A percentile compares a stretch with the other conserved stretches of the same genome.
Conservation (phyloP, 2,888 invertebrate species). For the Teleogryllus oceanicus region DNA sequence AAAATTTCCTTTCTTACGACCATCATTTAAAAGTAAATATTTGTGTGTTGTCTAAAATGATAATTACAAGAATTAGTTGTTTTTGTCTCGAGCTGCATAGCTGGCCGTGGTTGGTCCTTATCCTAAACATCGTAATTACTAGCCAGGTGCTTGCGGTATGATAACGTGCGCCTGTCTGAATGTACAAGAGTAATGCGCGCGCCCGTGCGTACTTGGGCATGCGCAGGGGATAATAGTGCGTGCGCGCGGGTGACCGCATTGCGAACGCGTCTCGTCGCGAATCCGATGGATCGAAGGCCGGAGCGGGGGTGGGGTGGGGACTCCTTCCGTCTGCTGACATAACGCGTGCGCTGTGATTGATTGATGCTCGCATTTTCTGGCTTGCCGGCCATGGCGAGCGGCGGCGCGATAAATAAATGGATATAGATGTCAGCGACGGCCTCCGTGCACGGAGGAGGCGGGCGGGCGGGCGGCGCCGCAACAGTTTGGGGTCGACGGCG, state of each 20-base stretch:
- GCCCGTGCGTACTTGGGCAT: too few relatives aligned
- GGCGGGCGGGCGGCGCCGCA: neutral
- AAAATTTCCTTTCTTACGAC: too few relatives aligned
- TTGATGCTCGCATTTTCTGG: conserved; percentile 1
- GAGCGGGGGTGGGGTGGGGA: neutral
- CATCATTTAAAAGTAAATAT: too few relatives aligned
- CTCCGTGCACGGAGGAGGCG: neutral
- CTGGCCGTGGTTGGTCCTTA: too few relatives aligned
- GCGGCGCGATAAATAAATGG: conserved; percentile 3
- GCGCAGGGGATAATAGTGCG: too few relatives aligned
- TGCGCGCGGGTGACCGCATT: neutral
- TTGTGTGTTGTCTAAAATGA: too few relatives aligned
- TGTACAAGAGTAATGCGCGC: too few relatives aligned
- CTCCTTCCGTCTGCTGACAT: neutral
- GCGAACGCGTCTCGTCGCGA: neutral
- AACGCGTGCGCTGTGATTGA: conserved; percentile 5
- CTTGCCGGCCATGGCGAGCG: neutral
- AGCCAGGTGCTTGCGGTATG: too few relatives aligned
- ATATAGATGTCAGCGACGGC: neutral
- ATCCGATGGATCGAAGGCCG: neutral
- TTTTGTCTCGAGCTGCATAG: too few relatives aligned
- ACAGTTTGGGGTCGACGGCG: neutral
- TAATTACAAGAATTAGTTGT: too few relatives aligned
- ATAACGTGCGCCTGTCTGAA: too few relatives aligned
- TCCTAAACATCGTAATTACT: too few relatives aligned